phyloP scores from a whole-genome alignment of 2,113 vertebrate genomes.

The Myxocyprinus asiaticus region DNA sequence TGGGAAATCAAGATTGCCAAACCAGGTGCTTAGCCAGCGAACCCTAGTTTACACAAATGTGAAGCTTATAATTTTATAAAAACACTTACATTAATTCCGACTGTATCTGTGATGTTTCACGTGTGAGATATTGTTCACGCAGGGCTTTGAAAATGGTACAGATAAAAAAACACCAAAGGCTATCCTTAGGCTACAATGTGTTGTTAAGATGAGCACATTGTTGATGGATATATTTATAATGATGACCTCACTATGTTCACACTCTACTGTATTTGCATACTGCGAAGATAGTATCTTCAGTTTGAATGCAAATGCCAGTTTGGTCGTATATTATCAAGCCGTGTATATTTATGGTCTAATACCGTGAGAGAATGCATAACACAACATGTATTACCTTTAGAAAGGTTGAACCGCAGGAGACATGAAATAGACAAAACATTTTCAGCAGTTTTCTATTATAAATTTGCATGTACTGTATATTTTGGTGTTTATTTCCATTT shows the following conservation, averaged over 20 bases:
- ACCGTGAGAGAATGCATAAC: not conserved
- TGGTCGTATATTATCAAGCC: not conserved
- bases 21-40: constrained; percentile 62
- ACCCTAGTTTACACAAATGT: constrained; percentile 20
- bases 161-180: constrained; percentile 8
- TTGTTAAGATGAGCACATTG: not conserved
- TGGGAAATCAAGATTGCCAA: constrained; percentile 63
- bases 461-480: too few species aligned
- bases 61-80: too few species aligned
- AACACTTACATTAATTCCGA: too few species aligned
- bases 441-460: too few species aligned
- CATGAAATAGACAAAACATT: too few species aligned
- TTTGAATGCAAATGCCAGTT: constrained; percentile 7
- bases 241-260: not conserved
- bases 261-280: constrained; percentile 4
- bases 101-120: too few species aligned
- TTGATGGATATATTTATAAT: not conserved
- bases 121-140: not conserved
- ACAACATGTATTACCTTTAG: too few species aligned
- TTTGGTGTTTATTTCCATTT: too few species aligned
- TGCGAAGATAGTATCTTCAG: constrained; percentile 9
- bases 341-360: not conserved
- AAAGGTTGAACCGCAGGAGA: too few species aligned
- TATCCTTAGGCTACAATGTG: not conserved
- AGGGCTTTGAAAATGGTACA: too few species aligned